Percentiles rank a stretch among this genome's conserved stretches.
Conservation (phyloP, 2,888 invertebrate genomes). For the Lithodes maja region DNA sequence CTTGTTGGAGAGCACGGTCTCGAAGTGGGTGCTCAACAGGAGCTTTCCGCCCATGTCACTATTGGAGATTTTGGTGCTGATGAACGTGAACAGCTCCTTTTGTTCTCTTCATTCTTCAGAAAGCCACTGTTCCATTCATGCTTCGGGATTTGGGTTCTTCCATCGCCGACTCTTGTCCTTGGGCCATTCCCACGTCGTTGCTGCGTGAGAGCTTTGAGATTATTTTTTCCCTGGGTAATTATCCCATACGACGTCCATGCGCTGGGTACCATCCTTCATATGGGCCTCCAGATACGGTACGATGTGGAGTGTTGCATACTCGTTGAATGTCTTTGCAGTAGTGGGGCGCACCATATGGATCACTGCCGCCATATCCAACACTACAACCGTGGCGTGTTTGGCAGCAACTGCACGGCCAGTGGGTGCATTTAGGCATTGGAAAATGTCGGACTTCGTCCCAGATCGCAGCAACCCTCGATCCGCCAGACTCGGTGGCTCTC, state of each 20-base stretch:
- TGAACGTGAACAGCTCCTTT: constrained; percentile 21
- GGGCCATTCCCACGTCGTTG: neutral
- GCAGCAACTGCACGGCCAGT: constrained; percentile 13
- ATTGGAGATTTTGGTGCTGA: constrained; percentile 31
- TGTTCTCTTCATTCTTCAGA: constrained; percentile 37
- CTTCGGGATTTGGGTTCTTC: constrained; percentile 19
- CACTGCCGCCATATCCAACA: constrained; percentile 32
- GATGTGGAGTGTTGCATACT: constrained; percentile 23
- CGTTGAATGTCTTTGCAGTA: constrained; percentile 1
- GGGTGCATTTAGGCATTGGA: constrained; percentile 11
- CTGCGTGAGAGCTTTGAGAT: constrained; percentile 25
- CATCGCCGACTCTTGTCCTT: constrained; percentile 26
- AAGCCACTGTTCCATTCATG: constrained; percentile 40
- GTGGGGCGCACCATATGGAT: constrained; percentile 37
- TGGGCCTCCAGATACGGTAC: constrained; percentile 12
- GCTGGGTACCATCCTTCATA: neutral
- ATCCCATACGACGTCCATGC: constrained; percentile 49
- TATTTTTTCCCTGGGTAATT: constrained; percentile 27
- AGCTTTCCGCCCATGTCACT: constrained; percentile 17
- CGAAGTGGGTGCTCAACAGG: constrained; percentile 25
- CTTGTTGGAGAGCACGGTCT: neutral
- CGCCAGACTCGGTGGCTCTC: constrained; percentile 35
- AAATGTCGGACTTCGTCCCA: constrained; percentile 45
- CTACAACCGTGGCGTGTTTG: constrained; percentile 8
- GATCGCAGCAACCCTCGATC: constrained; percentile 28